Evolutionary conservation across 1,140 invertebrate genomes (phyloP), one percentile per base, ranked within the genome.

Genomic region (Zophobas atratus): DNA sequence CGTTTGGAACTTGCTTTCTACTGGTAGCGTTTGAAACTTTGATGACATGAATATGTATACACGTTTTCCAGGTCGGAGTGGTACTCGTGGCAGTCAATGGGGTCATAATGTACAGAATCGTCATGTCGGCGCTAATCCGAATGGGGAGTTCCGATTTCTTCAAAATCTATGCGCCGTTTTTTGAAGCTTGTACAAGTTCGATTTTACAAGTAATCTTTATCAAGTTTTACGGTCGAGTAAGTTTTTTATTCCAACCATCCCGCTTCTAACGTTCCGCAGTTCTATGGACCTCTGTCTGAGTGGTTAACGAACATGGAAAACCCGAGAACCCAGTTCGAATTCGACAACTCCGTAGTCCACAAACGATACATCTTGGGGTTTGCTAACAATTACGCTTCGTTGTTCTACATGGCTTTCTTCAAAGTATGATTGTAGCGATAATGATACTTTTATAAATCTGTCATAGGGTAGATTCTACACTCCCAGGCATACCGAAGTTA

Each of bases 301-400:
- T 95, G 94, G 86, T 89, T 99, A 43, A 99, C 98, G 0, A 96
- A 98, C 87, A 91, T 96, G 87, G 96, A 99, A 89, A 90, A 98
- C 81, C 92, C 96, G 73, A 89, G 97, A 76, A 99, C 98, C 0
- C 96, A 99, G 88, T 96, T 95, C 0, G 96, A 99, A 86, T 99
- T 97, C 88, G 97, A 99, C 84, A 96, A 99, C 82, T 97, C 95
- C 53, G 88, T 98, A 35, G 98, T 96, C 0, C 89, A 99, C 5
- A 99, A 99, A 89, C 97, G 99, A 83, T 99, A 98, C 86, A 86
- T 99, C 6, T 91, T 99, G 53, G 96, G 98, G 88, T 99, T 99
- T 88, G 94, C 99, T 38, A 99, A 99, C 87, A 99, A 98, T 86
- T 99, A 99, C 87, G 94, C 97, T 20, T 97, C 97, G 0, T 96